Base-by-base conservation (phyloP, 2,888 invertebrate species). In the Limenitis camilla region DNA sequence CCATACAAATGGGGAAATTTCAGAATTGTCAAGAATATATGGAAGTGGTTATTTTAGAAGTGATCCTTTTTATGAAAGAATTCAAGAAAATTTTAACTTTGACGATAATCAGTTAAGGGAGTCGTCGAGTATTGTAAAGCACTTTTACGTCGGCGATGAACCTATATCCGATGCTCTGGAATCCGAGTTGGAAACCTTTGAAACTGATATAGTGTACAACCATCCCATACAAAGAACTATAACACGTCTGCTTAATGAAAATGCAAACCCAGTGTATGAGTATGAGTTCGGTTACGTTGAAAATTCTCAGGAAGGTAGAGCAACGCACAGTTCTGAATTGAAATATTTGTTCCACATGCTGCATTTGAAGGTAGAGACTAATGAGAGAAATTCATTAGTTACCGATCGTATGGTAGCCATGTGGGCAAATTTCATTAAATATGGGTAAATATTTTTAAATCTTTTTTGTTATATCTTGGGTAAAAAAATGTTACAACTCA, bases 371-470 rank as follows among this genome's bases (percentile, higher is more conserved):
- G 47, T 58, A 5, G 60, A 58, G 43, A 64, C 49, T 36, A 69
- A 65, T 57, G 71, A 72, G 11, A 65, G 71, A 10, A 78, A 78
- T 42, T 65, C 74, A 57, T 43, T 78, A 5, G 63, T 83, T 29
- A 61, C 65, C 5, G 72, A 81, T 39, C 74, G 77, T 9, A 69
- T 85, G 11, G 72, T 76, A 10, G 72, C 71, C 11, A 60, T 86
- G 51, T 86, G 86, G 86, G 59, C 78, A 0, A 85, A 86, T 60
- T 86, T 86, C 49, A 71, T 86, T 4, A 86, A 85, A 72, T 74
- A 71, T 57, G 86, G 84, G 86, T 86, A 68, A 71, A 29, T 72
- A 64, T 35, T 36, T 36, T 2, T 19, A 29, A 30, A 40, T 47
- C 5, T 35, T 44, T 5, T 39, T 43, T 27, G 6, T 33, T 10